A percentile compares a stretch with the other conserved stretches of the same genome.
phyloP scores from a whole-genome alignment of 2,797 vertebrate genomes.

The Peromyscus nudipes region DNA sequence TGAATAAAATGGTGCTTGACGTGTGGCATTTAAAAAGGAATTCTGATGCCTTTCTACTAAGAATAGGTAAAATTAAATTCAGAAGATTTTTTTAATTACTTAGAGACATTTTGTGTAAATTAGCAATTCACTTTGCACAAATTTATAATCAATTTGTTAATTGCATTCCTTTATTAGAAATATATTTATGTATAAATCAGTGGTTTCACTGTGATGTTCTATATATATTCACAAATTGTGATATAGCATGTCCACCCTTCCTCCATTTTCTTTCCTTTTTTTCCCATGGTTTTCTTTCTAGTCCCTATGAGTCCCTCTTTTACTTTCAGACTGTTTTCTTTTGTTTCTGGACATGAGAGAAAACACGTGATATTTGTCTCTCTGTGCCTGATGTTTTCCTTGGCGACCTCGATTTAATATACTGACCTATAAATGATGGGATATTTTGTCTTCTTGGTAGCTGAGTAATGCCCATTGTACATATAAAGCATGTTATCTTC shows the following conservation, averaged over 20 bases:
- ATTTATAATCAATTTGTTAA: background rate
- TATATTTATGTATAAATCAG: background rate
- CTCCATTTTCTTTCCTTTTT: background rate
- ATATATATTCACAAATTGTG: background rate
- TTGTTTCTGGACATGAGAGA: background rate
- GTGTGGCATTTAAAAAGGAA: background rate
- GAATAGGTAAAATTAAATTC: constrained; percentile 8
- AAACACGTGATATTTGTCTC: background rate
- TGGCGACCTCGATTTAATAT: background rate
- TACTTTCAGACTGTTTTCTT: background rate
- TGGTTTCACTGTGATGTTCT: background rate
- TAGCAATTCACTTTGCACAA: background rate
- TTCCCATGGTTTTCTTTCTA: background rate
- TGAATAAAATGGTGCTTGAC: constrained; percentile 39
- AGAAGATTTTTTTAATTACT: background rate
- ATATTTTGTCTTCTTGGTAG: background rate
- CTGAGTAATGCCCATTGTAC: background rate
- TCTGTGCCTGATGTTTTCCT: background rate
- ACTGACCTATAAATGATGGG: background rate
- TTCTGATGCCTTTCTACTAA: background rate
- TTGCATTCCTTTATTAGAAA: background rate
- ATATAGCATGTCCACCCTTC: background rate
- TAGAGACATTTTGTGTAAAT: background rate
- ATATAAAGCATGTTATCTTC: background rate
- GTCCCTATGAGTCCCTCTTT: background rate